phyloP scores from a whole-genome alignment of 2,797 vertebrate species.

The Pangasius macronema region DNA sequence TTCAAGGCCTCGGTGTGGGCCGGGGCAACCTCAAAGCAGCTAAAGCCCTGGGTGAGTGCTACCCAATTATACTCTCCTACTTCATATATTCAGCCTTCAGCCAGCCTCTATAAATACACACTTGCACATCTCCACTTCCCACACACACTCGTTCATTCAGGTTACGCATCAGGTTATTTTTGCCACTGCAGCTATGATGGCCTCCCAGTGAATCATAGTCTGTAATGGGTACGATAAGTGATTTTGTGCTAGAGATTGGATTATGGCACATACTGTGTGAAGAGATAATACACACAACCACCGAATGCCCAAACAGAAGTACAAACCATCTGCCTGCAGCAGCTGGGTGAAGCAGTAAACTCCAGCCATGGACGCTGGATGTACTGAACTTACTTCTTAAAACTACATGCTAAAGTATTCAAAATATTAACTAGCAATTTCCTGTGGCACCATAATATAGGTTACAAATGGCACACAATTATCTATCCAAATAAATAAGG shows the following conservation, averaged over 20 bases:
- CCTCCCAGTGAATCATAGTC: slow-evolving; percentile 38
- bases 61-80: slow-evolving; percentile 52
- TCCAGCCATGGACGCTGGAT: not conserved
- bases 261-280: slow-evolving; percentile 45
- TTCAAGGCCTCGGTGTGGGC: slow-evolving; percentile 62
- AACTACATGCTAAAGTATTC: not conserved
- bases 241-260: slow-evolving; percentile 52
- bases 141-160: slow-evolving; percentile 37
- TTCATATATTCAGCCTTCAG: slow-evolving; percentile 47
- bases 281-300: slow-evolving; percentile 15
- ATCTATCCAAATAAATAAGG: not conserved
- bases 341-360: slow-evolving; percentile 31
- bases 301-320: slow-evolving; percentile 13
- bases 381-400: slow-evolving; percentile 7
- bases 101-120: slow-evolving; percentile 48
- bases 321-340: slow-evolving; percentile 45
- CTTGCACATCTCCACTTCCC: slow-evolving; percentile 32
- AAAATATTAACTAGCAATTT: not conserved
- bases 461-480: not conserved
- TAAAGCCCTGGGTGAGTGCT: slow-evolving; percentile 50
- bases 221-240: slow-evolving; percentile 48
- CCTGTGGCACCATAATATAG: not conserved
- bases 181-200: slow-evolving; percentile 29
- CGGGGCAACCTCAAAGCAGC: slow-evolving; percentile 42
- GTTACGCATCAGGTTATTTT: slow-evolving; percentile 48